These are phyloP conservation scores for Tiaroga cobitis DNA, from an alignment of 2,797 vertebrate species.

Conservation along the genomic window DNA sequence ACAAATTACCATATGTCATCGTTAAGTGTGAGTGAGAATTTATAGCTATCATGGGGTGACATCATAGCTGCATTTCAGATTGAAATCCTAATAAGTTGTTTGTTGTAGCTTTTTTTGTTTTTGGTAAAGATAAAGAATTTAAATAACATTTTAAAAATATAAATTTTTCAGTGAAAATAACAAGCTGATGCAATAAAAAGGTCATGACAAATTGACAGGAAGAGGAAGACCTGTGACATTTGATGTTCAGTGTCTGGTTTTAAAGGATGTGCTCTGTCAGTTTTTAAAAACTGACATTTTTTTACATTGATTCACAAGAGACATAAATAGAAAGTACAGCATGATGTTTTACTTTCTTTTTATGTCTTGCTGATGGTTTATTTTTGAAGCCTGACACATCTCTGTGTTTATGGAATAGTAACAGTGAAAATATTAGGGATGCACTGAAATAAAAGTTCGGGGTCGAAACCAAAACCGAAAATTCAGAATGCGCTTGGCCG, in stretches of 20 bases:
- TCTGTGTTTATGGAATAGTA: not conserved
- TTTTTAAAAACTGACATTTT: not conserved
- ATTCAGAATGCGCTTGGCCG: not conserved
- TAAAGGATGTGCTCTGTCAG: not conserved
- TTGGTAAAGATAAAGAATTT: not conserved
- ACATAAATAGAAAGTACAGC: not conserved
- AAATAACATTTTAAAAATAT: not conserved
- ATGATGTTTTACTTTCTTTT: not conserved
- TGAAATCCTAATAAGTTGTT: not conserved
- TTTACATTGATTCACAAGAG: not conserved
- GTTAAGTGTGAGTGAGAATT: not conserved
- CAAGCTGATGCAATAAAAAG: not conserved
- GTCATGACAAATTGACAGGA: not conserved
- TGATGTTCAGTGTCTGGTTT: not conserved
- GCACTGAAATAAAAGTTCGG: not conserved
- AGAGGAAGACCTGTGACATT: not conserved
- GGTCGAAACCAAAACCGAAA: not conserved
- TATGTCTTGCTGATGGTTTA: not conserved
- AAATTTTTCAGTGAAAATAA: not conserved
- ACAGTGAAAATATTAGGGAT: not conserved
- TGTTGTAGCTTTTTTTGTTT: not conserved
- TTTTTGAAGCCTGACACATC: not conserved
- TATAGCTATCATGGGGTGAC: not conserved
- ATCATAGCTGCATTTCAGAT: not conserved
- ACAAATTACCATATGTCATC: not conserved